Base-by-base conservation (phyloP, 1,140 invertebrate genomes). In the Hydropsyche tenuis region DNA sequence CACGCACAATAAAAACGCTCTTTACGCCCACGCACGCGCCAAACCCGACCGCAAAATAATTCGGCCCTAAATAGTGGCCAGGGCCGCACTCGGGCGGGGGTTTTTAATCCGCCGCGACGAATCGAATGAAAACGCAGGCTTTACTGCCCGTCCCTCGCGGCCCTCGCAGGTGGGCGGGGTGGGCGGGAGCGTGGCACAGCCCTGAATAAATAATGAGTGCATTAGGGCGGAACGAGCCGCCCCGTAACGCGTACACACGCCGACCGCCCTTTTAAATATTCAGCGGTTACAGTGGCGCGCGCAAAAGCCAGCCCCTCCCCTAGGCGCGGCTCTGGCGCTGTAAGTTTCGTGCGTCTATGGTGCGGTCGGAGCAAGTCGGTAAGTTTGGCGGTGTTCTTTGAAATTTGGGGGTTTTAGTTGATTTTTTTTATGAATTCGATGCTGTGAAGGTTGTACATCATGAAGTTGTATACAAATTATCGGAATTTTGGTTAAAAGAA, bases 181-280 rank as follows among this genome's bases (percentile, higher is more conserved):
- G 69, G 18, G 30, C 46, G 69, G 48, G 22, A 46, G 25, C 51
- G 69, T 56, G 53, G 48, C 48, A 53, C 16, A 37, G 30, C 56
- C 56, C 25, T 72, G 70, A 72, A 72, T 72, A 72, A 72, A 64
- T 72, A 72, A 72, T 72, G 70, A 72, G 70, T 72, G 70, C 70
- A 72, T 72, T 72, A 70, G 62, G 53, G 70, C 43, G 62, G 42
- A 63, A 72, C 56, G 56, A 62, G 62, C 60, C 30, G 60, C 60
- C 48, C 48, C 20, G 4, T 3, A 5, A n/a, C 48, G n/a, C 48
- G 20, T 22, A 51, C 48, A n/a, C 48, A n/a, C 48, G 20, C 20
- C 48, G 20, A 51, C 48, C 48, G 48, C 48, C 48, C 14, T 16
- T 63, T 30, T 63, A 30, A 63, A 27, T 63, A 63, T 63, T 63